Evolutionary conservation across 2,888 invertebrate genomes (phyloP), one percentile per base, ranked within the genome.

Genomic region (Tetheella fluctuosa): DNA sequence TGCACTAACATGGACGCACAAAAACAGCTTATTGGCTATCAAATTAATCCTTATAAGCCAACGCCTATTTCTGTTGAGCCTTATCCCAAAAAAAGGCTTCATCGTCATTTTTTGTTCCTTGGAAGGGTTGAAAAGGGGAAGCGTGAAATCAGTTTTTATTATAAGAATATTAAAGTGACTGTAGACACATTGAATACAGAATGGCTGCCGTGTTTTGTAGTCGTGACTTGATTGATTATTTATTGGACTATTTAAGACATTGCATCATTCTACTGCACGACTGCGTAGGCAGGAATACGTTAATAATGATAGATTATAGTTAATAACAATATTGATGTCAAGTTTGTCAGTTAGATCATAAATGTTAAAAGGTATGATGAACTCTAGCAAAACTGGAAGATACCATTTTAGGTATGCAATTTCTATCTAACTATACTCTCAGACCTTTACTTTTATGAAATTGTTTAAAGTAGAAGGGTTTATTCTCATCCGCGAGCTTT

Each of bases 121-220:
- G 63, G 58, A 73, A 79, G 83, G 84, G 81, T 76, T 81, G 28
- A 80, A 73, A 83, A 80, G 73, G 77, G 80, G 81, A 80, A 76
- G 83, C 84, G 82, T 86, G 78, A 84, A 85, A 83, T 79, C 64
- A 34, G 62, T 65, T 71, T 64, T 62, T 55, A 48, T 60, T 62
- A 61, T 60, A n/a, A 23, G 56, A 17, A 56, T 23, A 57, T 57
- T 54, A 54, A 34, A 53, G 53, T 54, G 34, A 54, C 28, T 28
- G 28, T n/a, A 20, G 25, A 25, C 13, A 55, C 17, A 34, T 30
- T 55, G 55, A 55, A 34, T 55, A 52, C 39, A 30, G 52, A 59
- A 55, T 23, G 34, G 55, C 54, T 30, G 30, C 28, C 30, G 30
- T 48, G 48, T 20, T 20, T 48, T 48, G 30, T 28, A 30, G 20